These are phyloP conservation scores for Incurvaria masculella DNA, from an alignment of 2,888 invertebrate genomes.

Conservation along the genomic window DNA sequence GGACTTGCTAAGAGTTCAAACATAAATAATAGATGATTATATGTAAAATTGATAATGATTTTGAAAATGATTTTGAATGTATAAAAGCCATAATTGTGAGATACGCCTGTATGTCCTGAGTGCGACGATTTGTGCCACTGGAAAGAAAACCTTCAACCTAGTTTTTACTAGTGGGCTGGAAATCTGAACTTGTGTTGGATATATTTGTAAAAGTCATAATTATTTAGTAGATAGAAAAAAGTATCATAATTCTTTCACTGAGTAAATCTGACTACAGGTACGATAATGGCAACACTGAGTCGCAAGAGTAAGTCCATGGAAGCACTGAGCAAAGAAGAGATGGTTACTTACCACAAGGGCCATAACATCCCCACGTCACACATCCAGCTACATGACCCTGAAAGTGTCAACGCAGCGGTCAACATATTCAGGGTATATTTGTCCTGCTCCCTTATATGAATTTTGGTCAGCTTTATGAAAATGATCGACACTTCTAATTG, in stretches of 20 bases:
- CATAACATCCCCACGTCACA: slow-evolving; percentile 90
- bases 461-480: no score
- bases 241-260: slow-evolving; percentile 8
- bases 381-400: slow-evolving; percentile 93
- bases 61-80: not conserved
- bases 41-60: no score
- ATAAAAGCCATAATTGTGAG: no score
- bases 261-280: slow-evolving; percentile 50
- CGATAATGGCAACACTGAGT: slow-evolving; percentile 82
- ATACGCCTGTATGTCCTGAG: no score
- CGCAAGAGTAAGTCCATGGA: slow-evolving; percentile 77
- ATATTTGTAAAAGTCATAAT: no score
- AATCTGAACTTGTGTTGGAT: no score
- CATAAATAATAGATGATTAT: no score
- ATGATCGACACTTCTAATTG: no score
- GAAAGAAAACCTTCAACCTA: not conserved
- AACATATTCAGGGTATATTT: slow-evolving; percentile 87
- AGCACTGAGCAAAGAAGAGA: slow-evolving; percentile 84
- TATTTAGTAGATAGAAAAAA: no score
- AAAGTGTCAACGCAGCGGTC: slow-evolving; percentile 87
- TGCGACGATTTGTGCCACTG: not conserved
- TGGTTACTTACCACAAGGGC: slow-evolving; percentile 86
- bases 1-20: no score
- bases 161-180: not conserved
- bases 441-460: no score